These are phyloP conservation scores for Littorina saxatilis DNA, from an alignment of 1,140 invertebrate species.

Conservation along the genomic window DNA sequence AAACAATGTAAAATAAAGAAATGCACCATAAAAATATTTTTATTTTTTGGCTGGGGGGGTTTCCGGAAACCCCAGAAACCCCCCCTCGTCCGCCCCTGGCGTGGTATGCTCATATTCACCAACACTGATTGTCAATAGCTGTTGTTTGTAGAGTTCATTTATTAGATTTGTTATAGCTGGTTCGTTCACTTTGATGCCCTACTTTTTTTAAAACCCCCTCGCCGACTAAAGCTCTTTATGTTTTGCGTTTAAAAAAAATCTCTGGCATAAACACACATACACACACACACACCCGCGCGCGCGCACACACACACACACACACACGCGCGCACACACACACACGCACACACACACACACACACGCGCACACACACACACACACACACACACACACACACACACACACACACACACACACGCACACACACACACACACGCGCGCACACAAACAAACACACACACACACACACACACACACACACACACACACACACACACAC, in stretches of 20 bases:
- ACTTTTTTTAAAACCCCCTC: not conserved
- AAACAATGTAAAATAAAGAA: no score
- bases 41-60: no score
- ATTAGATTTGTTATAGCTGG: no score
- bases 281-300: not conserved
- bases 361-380: not conserved
- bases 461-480: not conserved
- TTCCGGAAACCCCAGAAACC: no score
- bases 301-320: not conserved
- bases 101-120: no score
- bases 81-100: no score
- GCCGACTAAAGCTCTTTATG: not conserved
- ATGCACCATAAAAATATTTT: no score
- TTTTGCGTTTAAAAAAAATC: not conserved
- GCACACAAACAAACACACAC: no score
- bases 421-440: not conserved
- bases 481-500: not conserved
- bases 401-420: not conserved
- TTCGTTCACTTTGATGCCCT: no score
- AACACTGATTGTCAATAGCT: no score
- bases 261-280: not conserved
- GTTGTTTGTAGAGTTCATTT: no score
- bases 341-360: not conserved
- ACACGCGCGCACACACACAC: not conserved
- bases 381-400: conserved; percentile 13